Evolutionary conservation across 2,888 invertebrate species (phyloP).

Genomic region (Agrochola circellaris): DNA sequence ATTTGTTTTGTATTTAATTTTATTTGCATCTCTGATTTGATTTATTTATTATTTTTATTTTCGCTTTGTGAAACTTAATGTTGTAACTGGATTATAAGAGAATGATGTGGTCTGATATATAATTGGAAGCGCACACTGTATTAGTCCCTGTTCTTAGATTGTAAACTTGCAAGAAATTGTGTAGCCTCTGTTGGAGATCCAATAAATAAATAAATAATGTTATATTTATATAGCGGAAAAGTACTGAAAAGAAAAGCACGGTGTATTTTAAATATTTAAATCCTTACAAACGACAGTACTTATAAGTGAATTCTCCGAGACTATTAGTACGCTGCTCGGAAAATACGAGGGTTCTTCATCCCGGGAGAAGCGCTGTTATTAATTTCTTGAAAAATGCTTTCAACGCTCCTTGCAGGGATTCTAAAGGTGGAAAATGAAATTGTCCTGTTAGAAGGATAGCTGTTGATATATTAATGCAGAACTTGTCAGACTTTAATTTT

Average conservation of each 20-base stretch:
- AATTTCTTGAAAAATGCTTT: constrained; percentile 34
- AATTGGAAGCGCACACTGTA: too few species aligned
- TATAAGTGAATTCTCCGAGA: background rate
- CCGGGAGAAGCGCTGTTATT: constrained; percentile 21
- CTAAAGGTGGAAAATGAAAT: constrained; percentile 24
- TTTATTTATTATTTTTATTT: too few species aligned
- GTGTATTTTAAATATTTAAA: constrained; percentile 7
- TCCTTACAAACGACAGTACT: constrained; percentile 4
- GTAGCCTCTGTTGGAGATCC: too few species aligned
- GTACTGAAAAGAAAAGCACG: background rate
- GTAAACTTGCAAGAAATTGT: too few species aligned
- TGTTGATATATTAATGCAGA: constrained; percentile 4
- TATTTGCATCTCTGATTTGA: too few species aligned
- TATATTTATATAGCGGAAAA: background rate
- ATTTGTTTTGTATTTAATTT: too few species aligned
- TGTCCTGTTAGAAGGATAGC: background rate
- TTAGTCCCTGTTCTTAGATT: too few species aligned
- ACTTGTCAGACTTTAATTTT: background rate
- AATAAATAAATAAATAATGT: too few species aligned
- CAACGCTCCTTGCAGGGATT: constrained; percentile 9
- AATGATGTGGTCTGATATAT: too few species aligned
- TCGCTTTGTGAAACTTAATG: too few species aligned
- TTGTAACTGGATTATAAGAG: too few species aligned
- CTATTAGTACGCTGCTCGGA: constrained; percentile 11
- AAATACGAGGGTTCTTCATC: constrained; percentile 35